Conservation (phyloP, 2,888 invertebrate species). For the Leucania comma region DNA sequence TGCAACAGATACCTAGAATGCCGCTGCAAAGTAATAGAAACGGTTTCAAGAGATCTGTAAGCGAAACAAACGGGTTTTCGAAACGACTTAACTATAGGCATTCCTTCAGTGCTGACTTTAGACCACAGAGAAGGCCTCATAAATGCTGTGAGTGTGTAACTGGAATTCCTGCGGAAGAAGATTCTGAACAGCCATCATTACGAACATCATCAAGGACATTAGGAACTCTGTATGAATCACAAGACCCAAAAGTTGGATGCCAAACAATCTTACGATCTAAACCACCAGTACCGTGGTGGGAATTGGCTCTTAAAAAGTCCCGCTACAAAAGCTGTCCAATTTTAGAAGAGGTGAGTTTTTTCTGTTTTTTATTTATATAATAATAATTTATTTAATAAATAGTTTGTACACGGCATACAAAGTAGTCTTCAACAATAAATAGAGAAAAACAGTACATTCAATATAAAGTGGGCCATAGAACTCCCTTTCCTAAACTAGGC, state of each 20-base stretch:
- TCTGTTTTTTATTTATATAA: conserved; percentile 29
- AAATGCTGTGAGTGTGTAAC: conserved; percentile 89
- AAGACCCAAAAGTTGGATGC: conserved; percentile 93
- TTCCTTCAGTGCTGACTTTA: conserved; percentile 87
- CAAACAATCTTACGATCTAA: conserved; percentile 92
- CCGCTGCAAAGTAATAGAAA: conserved; percentile 86
- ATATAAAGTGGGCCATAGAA: no score
- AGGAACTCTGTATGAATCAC: conserved; percentile 88
- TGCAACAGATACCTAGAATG: conserved; percentile 87
- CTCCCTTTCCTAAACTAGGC: no score
- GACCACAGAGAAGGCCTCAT: conserved; percentile 84
- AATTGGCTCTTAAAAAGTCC: conserved; percentile 95
- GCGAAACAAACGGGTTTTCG: conserved; percentile 87
- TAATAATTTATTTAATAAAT: no score
- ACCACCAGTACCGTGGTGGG: conserved; percentile 96
- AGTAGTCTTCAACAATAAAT: no score
- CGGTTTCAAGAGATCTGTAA: conserved; percentile 85
- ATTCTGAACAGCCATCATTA: conserved; percentile 75
- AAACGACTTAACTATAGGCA: conserved; percentile 88
- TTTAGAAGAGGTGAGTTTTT: conserved; percentile 91
- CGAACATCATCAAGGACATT: conserved; percentile 83
- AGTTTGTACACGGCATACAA: no score
- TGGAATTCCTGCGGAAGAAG: conserved; percentile 84
- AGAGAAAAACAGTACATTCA: no score
- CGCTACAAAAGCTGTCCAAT: conserved; percentile 96